These are phyloP conservation scores for Nymphalis urticae DNA, from an alignment of 2,888 invertebrate genomes.

Conservation along the genomic window DNA sequence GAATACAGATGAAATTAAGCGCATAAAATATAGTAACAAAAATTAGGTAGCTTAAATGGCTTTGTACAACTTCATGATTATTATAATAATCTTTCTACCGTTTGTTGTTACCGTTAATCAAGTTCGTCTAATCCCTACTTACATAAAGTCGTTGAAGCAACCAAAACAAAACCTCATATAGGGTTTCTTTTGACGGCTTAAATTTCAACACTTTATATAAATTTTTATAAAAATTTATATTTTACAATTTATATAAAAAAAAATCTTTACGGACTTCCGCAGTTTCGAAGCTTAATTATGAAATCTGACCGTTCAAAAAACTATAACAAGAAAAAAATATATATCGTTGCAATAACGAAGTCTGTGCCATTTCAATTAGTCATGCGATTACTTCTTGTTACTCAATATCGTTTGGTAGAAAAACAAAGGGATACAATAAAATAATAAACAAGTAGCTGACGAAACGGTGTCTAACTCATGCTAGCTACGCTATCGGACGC, in stretches of 20 bases:
- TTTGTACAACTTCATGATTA: background rate
- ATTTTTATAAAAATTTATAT: no score
- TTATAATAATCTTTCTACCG: background rate
- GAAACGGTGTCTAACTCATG: slow-evolving; percentile 56
- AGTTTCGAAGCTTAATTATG: slow-evolving; percentile 23
- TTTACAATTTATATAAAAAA: no score
- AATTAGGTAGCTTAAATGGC: background rate
- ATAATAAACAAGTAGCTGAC: slow-evolving; percentile 58
- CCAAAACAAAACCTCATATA: slow-evolving; percentile 11
- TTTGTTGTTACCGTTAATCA: slow-evolving; percentile 13
- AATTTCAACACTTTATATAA: slow-evolving; percentile 25
- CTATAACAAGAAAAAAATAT: slow-evolving; percentile 33
- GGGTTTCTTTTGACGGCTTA: slow-evolving; percentile 25
- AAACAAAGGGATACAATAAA: slow-evolving; percentile 51
- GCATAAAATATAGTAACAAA: background rate
- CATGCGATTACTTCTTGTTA: slow-evolving; percentile 68
- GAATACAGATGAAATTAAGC: background rate
- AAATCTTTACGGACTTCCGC: slow-evolving; percentile 25
- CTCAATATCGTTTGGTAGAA: slow-evolving; percentile 52
- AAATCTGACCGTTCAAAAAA: slow-evolving; percentile 22
- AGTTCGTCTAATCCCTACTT: slow-evolving; percentile 26
- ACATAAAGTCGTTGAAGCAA: slow-evolving; percentile 19
- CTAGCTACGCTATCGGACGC: slow-evolving; percentile 55
- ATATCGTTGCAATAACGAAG: slow-evolving; percentile 54
- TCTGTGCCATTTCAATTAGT: slow-evolving; percentile 62